A percentile compares a stretch with the other conserved stretches of the same genome.
Evolutionary conservation across 2,113 vertebrate genomes (phyloP).

Genomic region (Tragulus kanchil): DNA sequence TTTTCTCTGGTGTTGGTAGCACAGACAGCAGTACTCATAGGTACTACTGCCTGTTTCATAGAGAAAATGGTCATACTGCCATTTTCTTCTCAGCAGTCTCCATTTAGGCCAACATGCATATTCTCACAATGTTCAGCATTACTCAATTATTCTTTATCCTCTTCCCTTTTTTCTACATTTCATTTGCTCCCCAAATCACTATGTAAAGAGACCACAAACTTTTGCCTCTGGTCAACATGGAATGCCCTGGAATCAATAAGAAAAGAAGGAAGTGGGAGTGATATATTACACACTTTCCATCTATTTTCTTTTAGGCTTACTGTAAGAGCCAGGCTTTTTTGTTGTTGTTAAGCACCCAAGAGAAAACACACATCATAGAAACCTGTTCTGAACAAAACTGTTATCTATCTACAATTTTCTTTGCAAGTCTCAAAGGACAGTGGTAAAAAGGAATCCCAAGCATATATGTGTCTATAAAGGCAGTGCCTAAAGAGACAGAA

Average conservation of each 20-base stretch:
- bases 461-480: not conserved
- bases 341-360: not conserved
- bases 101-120: not conserved
- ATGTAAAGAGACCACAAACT: not conserved
- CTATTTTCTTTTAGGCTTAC: not conserved
- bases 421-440: not conserved
- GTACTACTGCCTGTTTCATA: not conserved
- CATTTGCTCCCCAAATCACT: not conserved
- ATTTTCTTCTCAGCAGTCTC: not conserved
- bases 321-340: not conserved
- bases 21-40: rapidly evolving
- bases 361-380: constrained; percentile 10
- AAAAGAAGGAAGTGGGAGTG: not conserved
- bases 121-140: not conserved
- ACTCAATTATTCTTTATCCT: not conserved
- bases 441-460: constrained; percentile 22
- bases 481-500: constrained; percentile 28
- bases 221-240: not conserved
- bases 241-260: constrained; percentile 5
- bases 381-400: constrained; percentile 16
- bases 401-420: constrained; percentile 22
- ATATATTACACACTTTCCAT: not conserved
- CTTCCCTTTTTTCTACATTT: not conserved
- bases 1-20: not conserved
- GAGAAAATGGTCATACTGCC: not conserved